Evolutionary conservation across 2,797 vertebrate genomes (phyloP), one percentile per base, ranked within the genome.

Genomic region (Pagetopsis macropterus): DNA sequence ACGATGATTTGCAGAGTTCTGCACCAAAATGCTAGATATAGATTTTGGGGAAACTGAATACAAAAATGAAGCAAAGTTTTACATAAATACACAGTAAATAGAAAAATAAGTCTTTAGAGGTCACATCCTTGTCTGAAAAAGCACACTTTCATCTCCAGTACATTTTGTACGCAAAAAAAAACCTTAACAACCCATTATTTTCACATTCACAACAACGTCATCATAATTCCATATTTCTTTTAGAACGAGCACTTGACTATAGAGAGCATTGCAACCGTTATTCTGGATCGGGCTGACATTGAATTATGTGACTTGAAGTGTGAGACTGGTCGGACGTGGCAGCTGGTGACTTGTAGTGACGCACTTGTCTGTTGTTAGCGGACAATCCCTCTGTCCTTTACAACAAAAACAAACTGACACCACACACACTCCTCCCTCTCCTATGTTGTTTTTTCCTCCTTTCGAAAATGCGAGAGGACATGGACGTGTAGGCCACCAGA

Each of bases 301-400:
- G 80, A 81, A 79, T 75, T 57, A 60, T 52, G 67, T 75, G 81
- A 82, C 66, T 71, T 73, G n/a, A 41, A 16, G 48, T 23, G 76
- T 78, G 63, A 49, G 63, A 72, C 3, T 6, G 43, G 33, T 33
- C 19, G 3, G 70, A 75, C 58, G 17, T 69, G 44, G 55, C 74
- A 81, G 80, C 52, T 54, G 82, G 64, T 80, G 78, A 87, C 64
- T 64, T 65, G 40, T 71, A 58, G 70, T 78, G 76, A 84, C 44
- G 8, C 59, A 67, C 49, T 52, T 27, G 79, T 80, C 73, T 51
- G 55, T 78, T 85, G 65, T 70, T 75, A 79, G 56, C 9, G 14
- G 72, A 62, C 73, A 62, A 70, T 66, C 55, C 15, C 60, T 72
- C 65, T 14, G 45, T 78, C 66, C 59, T 77, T 75, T 56, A 70